Conservation (phyloP, 2,113 vertebrate species). For the Athene cunicularia region DNA sequence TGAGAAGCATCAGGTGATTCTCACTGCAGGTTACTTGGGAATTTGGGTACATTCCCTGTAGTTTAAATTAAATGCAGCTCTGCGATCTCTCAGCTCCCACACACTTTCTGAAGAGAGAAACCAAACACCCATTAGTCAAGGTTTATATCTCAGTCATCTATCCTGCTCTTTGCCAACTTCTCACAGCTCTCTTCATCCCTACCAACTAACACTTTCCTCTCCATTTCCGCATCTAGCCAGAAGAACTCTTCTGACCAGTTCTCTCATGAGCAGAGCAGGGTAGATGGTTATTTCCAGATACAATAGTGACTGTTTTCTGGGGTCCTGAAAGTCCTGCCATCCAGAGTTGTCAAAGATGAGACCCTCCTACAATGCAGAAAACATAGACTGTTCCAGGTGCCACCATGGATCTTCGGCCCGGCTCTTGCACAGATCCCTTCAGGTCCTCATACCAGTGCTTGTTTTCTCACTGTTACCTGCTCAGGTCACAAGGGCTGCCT, state of each 20-base stretch:
- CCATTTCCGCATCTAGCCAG: neutral
- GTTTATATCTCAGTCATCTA: neutral
- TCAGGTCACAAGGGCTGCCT: neutral
- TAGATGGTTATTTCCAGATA: neutral
- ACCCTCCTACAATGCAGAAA: neutral
- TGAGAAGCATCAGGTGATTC: neutral
- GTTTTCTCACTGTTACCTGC: neutral
- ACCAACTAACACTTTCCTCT: neutral
- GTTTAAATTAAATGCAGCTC: neutral
- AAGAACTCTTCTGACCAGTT: neutral
- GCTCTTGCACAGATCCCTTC: neutral
- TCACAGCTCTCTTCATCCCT: neutral
- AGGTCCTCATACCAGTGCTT: neutral
- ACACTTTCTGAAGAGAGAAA: neutral
- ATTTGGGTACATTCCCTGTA: neutral
- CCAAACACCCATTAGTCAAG: neutral
- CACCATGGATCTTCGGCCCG: neutral
- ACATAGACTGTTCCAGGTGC: accelerated
- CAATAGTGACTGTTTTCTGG: neutral
- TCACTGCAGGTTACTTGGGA: neutral
- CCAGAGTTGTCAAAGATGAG: neutral
- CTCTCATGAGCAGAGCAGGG: neutral
- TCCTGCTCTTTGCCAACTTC: neutral
- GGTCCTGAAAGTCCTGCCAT: neutral
- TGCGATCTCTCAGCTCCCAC: neutral